Percentiles rank a stretch among this genome's conserved stretches.
Evolutionary conservation across 2,888 invertebrate genomes (phyloP).

Genomic region (Luperina nickerlii): DNA sequence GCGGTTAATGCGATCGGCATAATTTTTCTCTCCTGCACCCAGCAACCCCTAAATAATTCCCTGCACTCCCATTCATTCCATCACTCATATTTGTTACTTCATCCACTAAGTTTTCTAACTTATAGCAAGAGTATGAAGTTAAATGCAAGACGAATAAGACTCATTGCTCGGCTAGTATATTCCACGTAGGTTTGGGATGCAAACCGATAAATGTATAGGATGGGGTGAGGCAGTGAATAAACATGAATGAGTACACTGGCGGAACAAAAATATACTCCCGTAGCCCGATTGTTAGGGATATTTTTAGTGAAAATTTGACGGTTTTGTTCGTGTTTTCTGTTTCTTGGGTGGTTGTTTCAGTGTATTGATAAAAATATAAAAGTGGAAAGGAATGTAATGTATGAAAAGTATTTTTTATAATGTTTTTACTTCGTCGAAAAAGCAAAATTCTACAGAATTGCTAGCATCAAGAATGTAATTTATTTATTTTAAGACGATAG

Average conservation of each 20-base stretch:
- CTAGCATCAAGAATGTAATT: neutral
- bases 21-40: neutral
- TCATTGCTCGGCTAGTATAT: conserved; percentile 70
- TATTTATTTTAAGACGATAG: neutral
- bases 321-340: conserved; percentile 7
- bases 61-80: conserved; percentile 28
- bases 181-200: conserved; percentile 82
- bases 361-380: conserved; percentile 9
- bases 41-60: conserved; percentile 48
- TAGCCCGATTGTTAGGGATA: conserved; percentile 32
- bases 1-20: neutral
- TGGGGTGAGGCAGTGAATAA: conserved; percentile 78
- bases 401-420: neutral
- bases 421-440: neutral
- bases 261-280: conserved; percentile 35
- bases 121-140: conserved; percentile 77
- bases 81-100: conserved; percentile 58
- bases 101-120: conserved; percentile 60
- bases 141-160: conserved; percentile 85
- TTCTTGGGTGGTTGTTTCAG: neutral
- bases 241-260: conserved; percentile 74
- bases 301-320: conserved; percentile 21
- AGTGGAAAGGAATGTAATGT: conserved; percentile 2
- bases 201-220: conserved; percentile 86
- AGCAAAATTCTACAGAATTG: neutral